Evolutionary conservation across 2,888 invertebrate genomes (phyloP), one percentile per base, ranked within the genome.

Genomic region (Eristalinus sepulchralis): DNA sequence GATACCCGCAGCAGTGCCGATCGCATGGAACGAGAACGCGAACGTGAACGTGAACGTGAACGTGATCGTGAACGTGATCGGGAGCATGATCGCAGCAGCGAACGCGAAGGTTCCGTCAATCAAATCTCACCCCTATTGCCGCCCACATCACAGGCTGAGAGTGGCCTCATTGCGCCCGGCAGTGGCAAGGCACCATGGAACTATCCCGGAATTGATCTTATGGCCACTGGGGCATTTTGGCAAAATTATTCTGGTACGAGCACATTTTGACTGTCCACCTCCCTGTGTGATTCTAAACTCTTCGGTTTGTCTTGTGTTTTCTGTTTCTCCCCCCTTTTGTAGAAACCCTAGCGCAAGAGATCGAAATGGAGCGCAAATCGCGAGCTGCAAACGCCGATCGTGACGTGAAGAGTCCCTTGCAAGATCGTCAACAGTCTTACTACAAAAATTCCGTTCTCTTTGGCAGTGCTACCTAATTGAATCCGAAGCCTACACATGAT

Each of bases 381-480:
- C 95, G 97, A 88, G 96, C 96, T 91, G 96, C 96, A 90, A 95
- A 95, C 89, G 94, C 94, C 88, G 97, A 97, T 91, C 95, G 96
- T 88, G 97, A 97, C 91, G 97, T 97, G 75, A 97, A 97, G 93
- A 96, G 97, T 89, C 97, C 97, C 47, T 94, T 97, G 88, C 96
- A 97, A 90, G 97, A 97, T 93, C 94, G 96, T 86, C 94, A 95
- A 80, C 95, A 95, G 90, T 90, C 91, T 10, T 97, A 97, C 93
- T 97, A 97, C 94, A 97, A 97, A 93, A 97, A 97, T 93, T 97
- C 97, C 39, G 97, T 97, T 89, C 94, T 97, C 88, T 97, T 97
- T 93, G 97, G 97, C 90, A 97, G 97, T 92, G 97, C 97, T 91
- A 97, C 97, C 93, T 95, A 95, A 94, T 79, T 73, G 72, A 34